phyloP scores from a whole-genome alignment of 2,888 invertebrate genomes.

The Melanargia galathea region DNA sequence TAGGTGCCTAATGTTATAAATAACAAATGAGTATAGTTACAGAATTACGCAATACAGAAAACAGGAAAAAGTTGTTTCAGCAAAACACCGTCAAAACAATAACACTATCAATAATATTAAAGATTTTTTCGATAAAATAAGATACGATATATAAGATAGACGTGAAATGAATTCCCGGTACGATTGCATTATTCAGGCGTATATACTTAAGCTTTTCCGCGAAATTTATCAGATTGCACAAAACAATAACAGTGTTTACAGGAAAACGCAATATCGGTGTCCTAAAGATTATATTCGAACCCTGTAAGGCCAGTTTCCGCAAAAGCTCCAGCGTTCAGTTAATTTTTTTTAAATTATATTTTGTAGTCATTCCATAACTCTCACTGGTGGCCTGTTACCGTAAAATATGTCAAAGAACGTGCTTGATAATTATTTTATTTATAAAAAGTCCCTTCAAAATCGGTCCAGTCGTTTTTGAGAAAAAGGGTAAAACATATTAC shows the following conservation, averaged over 20 bases:
- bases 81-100: constrained; percentile 10
- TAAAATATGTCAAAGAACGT: no score
- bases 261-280: constrained; percentile 8
- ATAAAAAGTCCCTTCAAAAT: no score
- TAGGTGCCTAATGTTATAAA: not conserved
- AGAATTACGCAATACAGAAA: not conserved
- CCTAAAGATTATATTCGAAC: not conserved
- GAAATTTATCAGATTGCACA: constrained; percentile 21
- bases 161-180: constrained; percentile 23
- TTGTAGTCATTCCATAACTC: no score
- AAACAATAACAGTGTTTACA: constrained; percentile 13
- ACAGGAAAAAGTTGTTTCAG: constrained; percentile 5
- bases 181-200: constrained; percentile 9
- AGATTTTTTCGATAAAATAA: constrained; percentile 22
- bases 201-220: constrained; percentile 16
- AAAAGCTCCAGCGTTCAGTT: no score
- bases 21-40: not conserved
- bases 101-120: constrained; percentile 1
- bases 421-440: no score
- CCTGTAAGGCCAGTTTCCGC: no score
- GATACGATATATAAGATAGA: no score
- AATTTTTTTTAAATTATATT: no score
- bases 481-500: no score
- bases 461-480: no score
- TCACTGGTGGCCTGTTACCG: no score